Evolutionary conservation across 2,888 invertebrate species (phyloP), one percentile per base, ranked within the genome.

Genomic region (Nasonovia ribisnigri): DNA sequence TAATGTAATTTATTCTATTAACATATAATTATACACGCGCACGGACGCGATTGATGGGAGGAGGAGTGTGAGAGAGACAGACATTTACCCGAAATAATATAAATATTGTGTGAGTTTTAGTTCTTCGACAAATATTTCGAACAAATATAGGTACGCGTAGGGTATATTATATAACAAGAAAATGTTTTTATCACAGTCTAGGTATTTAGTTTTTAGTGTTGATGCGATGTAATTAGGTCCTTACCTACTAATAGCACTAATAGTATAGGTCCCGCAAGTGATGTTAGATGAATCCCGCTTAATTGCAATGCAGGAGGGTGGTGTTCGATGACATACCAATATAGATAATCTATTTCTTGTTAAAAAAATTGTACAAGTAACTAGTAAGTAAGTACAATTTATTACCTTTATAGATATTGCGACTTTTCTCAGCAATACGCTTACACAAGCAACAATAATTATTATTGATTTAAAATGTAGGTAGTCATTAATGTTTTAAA

Each of bases 1-100:
- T 29, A 24, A 54, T 84, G 46, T 86, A 92, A 87, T 92, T 87
- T 92, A 92, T 92, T 92, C 87, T 86, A 91, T 84, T 86, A 86
- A n/a, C 57, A 36, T 86, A 84, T 86, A 91, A 90, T 90, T 54
- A 67, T 88, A 77, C 20, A 77, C 77, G 36, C 36, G 36, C 20
- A 42, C 77, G 36, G 36, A 8, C 36, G 20, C 20, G 36, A 77
- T 77, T 6, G 36, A 77, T 36, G 20, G 36, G 77, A 26, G 77
- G 77, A 77, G 16, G 36, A 77, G 77, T 36, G 36, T 20, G 36
- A 77, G 77, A 13, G 36, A 8, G 36, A 77, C 77, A 36, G 36
- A 77, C 6, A 36, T 77, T 77, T 36, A 20, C 36, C 36, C 20
- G 1, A 57, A 57, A 77, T 36, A 36, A 77, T 77, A 77, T 36